Conservation (phyloP, 2,797 vertebrate species). For the Epinephelus coioides region DNA sequence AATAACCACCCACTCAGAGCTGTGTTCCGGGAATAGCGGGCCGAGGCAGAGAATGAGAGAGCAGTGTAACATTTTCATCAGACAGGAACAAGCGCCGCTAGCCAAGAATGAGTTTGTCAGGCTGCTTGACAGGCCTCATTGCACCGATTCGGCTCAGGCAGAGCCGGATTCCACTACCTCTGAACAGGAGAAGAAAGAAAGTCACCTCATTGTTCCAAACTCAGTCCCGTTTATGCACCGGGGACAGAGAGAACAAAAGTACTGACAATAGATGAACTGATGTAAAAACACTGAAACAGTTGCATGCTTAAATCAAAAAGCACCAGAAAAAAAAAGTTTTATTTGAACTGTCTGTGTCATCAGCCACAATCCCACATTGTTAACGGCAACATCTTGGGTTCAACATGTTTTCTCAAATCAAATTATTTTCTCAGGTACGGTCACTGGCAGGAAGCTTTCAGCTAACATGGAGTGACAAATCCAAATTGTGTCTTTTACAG, state of each 20-base stretch:
- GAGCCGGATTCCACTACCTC: constrained; percentile 49
- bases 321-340: background rate
- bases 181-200: constrained; percentile 37
- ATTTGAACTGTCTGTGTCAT: constrained; percentile 17
- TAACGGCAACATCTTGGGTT: background rate
- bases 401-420: constrained; percentile 2
- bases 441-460: background rate
- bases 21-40: constrained; percentile 72
- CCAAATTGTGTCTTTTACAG: background rate
- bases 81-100: constrained; percentile 77
- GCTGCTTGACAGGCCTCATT: constrained; percentile 73
- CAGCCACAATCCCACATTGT: background rate
- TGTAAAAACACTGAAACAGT: constrained; percentile 42
- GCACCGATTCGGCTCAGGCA: constrained; percentile 60
- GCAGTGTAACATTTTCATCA: constrained; percentile 82
- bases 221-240: constrained; percentile 41
- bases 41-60: constrained; percentile 74
- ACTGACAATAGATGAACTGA: constrained; percentile 41
- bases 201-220: constrained; percentile 52
- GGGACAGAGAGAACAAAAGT: constrained; percentile 45
- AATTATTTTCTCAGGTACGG: background rate
- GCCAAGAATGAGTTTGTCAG: constrained; percentile 82
- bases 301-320: constrained; percentile 23
- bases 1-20: constrained; percentile 80
- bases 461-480: constrained; percentile 1